Evolutionary conservation across 2,113 vertebrate species (phyloP).

Genomic region (Protobothrops mucrosquamatus): DNA sequence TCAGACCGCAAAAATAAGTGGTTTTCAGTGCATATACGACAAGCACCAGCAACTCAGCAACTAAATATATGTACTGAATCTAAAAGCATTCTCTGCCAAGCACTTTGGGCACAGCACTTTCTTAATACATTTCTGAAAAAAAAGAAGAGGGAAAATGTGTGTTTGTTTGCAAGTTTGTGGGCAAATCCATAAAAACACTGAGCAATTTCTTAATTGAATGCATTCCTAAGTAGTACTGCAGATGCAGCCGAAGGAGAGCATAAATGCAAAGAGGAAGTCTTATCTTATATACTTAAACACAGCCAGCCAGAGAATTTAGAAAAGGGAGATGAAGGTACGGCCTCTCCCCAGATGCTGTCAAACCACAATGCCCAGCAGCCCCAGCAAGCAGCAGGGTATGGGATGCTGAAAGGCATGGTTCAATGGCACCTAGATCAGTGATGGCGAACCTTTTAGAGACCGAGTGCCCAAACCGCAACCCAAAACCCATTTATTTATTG

Average conservation of each 20-base stretch:
- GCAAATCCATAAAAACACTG: slow-evolving; percentile 49
- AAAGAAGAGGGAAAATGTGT: slow-evolving; percentile 40
- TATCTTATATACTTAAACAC: slow-evolving; percentile 5
- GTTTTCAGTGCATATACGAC: slow-evolving; percentile 32
- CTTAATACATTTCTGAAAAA: slow-evolving; percentile 44
- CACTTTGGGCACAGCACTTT: slow-evolving; percentile 35
- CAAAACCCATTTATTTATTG: no score
- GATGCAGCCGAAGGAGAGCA: slow-evolving; percentile 41
- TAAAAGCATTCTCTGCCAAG: slow-evolving; percentile 35
- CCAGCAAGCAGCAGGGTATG: not conserved
- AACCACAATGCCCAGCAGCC: not conserved
- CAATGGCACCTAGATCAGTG: not conserved
- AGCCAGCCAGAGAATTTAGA: not conserved
- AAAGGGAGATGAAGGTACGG: not conserved
- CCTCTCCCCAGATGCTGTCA: not conserved
- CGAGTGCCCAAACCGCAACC: no score
- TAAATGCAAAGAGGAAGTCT: slow-evolving; percentile 26
- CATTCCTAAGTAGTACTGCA: slow-evolving; percentile 42
- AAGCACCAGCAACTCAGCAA: slow-evolving; percentile 17
- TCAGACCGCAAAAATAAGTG: slow-evolving; percentile 11
- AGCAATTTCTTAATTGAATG: slow-evolving; percentile 61
- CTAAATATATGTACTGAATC: slow-evolving; percentile 18
- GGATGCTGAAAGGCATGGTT: not conserved
- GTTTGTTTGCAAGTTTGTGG: not conserved
- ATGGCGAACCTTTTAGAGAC: no score